A percentile compares a stretch with the other conserved stretches of the same genome.
These are phyloP conservation scores for Anguilla marmorata DNA, from an alignment of 2,797 vertebrate genomes.

Conservation along the genomic window DNA sequence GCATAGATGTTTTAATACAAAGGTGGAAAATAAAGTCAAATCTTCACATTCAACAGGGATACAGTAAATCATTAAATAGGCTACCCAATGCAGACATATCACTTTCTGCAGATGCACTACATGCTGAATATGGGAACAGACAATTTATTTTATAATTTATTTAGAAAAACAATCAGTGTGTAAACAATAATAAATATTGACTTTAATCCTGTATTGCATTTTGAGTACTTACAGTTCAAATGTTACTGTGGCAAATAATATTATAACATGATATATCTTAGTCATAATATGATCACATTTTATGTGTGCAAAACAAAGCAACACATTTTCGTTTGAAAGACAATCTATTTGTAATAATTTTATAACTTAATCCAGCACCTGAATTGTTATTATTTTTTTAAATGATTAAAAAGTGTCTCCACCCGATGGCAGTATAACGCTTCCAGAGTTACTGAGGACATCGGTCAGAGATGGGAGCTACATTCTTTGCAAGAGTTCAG, in stretches of 20 bases:
- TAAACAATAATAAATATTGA: background rate
- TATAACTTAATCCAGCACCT: background rate
- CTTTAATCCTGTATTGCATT: background rate
- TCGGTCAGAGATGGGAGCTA: background rate
- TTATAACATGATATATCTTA: background rate
- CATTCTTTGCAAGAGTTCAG: background rate
- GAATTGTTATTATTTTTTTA: background rate
- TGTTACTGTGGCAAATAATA: background rate
- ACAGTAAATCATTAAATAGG: background rate
- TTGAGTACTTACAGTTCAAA: background rate
- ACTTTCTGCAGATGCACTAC: background rate
- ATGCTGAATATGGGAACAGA: background rate
- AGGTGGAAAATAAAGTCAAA: background rate
- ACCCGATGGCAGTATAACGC: slow-evolving; percentile 14
- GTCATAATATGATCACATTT: background rate
- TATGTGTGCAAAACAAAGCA: background rate
- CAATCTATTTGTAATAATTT: background rate
- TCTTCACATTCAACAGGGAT: background rate
- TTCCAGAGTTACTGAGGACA: background rate
- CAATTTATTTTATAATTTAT: background rate
- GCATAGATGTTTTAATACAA: background rate
- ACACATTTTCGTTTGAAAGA: background rate
- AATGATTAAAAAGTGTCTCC: background rate
- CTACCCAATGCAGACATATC: background rate
- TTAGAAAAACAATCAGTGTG: no score